Conservation (phyloP, 2,797 vertebrate species). For the Accipiter minullus region DNA sequence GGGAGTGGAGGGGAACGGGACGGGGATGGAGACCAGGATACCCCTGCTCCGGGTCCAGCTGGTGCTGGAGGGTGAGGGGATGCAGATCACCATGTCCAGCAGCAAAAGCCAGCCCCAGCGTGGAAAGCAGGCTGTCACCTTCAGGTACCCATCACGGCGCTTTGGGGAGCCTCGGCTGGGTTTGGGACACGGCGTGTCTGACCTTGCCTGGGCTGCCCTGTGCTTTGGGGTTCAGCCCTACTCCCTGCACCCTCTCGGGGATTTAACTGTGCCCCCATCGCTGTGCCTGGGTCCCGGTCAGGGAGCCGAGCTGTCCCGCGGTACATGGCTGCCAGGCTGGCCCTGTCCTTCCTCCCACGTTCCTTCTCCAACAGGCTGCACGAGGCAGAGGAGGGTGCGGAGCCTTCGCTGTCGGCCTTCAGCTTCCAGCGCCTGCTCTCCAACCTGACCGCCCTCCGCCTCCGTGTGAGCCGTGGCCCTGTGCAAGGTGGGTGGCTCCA, state of each 20-base stretch:
- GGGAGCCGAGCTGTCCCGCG: not conserved
- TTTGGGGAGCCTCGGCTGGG: not conserved
- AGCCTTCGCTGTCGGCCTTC: constrained; percentile 72
- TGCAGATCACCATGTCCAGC: constrained; percentile 63
- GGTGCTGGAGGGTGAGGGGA: constrained; percentile 81
- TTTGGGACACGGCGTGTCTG: not conserved
- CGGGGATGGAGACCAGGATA: not conserved
- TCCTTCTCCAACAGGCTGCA: constrained; percentile 75
- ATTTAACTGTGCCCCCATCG: not conserved
- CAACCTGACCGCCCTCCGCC: constrained; percentile 81
- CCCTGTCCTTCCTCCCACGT: not conserved
- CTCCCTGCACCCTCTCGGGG: rapidly evolving
- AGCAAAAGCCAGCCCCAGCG: not conserved
- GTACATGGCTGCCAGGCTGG: not conserved
- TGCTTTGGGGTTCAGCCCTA: not conserved
- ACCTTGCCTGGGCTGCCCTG: not conserved
- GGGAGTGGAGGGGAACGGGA: constrained; percentile 46
- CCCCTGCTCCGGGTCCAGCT: constrained; percentile 69
- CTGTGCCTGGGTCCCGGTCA: rapidly evolving
- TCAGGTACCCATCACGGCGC: constrained; percentile 70
- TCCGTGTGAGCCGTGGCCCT: constrained; percentile 73
- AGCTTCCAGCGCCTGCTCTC: constrained; percentile 85
- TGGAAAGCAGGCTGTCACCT: constrained; percentile 55
- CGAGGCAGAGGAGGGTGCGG: constrained; percentile 72
- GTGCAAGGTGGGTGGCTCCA: constrained; percentile 72